Conservation (phyloP, 1,140 invertebrate species). For the Anthonomus grandis region DNA sequence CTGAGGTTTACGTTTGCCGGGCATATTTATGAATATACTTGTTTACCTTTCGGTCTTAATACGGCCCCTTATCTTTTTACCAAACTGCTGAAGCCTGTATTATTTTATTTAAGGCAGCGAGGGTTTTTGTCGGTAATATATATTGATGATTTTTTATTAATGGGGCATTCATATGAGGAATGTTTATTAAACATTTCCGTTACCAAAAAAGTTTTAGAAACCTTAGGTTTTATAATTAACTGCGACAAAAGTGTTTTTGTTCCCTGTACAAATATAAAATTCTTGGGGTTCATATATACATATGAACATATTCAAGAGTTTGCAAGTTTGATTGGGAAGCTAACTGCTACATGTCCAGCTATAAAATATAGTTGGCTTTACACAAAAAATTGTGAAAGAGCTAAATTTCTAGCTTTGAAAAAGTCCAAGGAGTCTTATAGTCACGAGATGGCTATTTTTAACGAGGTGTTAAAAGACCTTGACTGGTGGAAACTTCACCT, state of each 20-base stretch:
- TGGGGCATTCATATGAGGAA: background rate
- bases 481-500: background rate
- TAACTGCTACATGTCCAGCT: background rate
- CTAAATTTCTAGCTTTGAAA: background rate
- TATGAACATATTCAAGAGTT: too few species aligned
- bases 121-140: background rate
- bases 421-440: background rate
- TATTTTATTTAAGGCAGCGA: conserved; percentile 18
- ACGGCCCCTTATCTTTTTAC: conserved; percentile 32
- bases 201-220: background rate
- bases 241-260: too few species aligned
- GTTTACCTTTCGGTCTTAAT: conserved; percentile 21
- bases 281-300: too few species aligned
- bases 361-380: background rate
- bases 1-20: conserved; percentile 32
- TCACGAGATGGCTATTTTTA: background rate
- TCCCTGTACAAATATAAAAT: too few species aligned
- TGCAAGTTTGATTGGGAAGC: background rate
- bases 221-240: background rate
- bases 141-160: background rate
- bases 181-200: background rate
- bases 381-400: background rate
- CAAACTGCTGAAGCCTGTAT: conserved; percentile 23
- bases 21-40: conserved; percentile 34
- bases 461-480: background rate